These are phyloP conservation scores for Chaetops frenatus DNA, from an alignment of 2,113 vertebrate genomes.

Conservation along the genomic window DNA sequence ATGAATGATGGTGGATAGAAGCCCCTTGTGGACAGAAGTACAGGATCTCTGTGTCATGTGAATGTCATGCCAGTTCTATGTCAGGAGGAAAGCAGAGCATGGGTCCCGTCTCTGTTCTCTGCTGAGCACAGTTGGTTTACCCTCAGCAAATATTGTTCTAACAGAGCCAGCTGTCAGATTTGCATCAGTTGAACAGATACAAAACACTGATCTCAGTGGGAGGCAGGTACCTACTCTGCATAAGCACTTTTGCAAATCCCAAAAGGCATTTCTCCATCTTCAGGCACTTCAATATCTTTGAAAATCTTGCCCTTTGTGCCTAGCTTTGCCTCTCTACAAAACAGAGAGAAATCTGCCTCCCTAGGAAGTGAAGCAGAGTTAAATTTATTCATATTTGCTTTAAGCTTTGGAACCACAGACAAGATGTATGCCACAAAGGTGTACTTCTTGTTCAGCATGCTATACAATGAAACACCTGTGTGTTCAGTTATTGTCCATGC, in stretches of 20 bases:
- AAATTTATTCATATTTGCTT: conserved; percentile 55
- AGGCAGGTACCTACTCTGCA: conserved; percentile 44
- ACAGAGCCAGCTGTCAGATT: conserved; percentile 61
- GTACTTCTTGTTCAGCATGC: not conserved
- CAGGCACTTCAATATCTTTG: conserved; percentile 40
- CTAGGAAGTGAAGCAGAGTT: not conserved
- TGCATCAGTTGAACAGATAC: conserved; percentile 55
- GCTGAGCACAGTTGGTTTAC: not conserved
- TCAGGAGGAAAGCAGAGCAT: not conserved
- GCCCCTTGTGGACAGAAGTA: not conserved
- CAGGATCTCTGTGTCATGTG: not conserved
- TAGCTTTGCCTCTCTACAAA: conserved; percentile 31
- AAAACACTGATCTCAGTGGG: conserved; percentile 63
- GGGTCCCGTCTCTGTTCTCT: not conserved
- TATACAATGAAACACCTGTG: not conserved
- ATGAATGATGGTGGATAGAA: not conserved
- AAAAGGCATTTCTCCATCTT: conserved; percentile 46
- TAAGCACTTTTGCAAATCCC: conserved; percentile 56
- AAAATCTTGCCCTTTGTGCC: conserved; percentile 54
- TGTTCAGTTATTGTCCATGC: not conserved
- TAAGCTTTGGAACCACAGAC: conserved; percentile 18
- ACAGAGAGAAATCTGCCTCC: conserved; percentile 2
- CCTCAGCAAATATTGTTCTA: conserved; percentile 50
- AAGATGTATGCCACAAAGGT: not conserved
- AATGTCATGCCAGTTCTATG: not conserved